Evolutionary conservation across 92 coral and sea anemone genomes (phyloP).

Genomic region (Epizoanthus illoricatus): DNA sequence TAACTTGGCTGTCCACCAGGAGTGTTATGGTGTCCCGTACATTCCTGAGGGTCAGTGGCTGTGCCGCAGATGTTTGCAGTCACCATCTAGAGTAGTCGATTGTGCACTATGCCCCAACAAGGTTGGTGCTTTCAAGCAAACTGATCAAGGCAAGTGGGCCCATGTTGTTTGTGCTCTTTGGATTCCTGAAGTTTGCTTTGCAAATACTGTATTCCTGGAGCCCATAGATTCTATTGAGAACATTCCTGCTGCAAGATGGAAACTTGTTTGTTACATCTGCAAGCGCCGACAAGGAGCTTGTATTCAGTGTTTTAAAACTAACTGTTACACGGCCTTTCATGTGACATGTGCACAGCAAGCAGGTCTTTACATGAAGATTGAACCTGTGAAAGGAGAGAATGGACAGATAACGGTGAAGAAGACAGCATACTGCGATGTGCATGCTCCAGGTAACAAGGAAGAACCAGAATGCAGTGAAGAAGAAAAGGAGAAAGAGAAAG

Average conservation of each 20-base stretch:
- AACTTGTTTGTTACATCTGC: slow-evolving; percentile 92
- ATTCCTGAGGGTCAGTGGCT: slow-evolving; percentile 99
- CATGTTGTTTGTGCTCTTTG: slow-evolving; percentile 99
- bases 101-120: slow-evolving; percentile 98
- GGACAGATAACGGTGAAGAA: slow-evolving; percentile 95
- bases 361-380: slow-evolving; percentile 97
- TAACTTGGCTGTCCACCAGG: slow-evolving; percentile 98
- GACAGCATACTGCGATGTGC: slow-evolving; percentile 96
- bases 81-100: slow-evolving; percentile 97
- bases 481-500: slow-evolving; percentile 76
- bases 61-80: slow-evolving; percentile 96
- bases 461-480: slow-evolving; percentile 70
- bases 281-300: slow-evolving; percentile 97
- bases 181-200: slow-evolving; percentile 99
- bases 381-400: slow-evolving; percentile 84
- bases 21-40: slow-evolving; percentile 99
- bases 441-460: slow-evolving; percentile 70
- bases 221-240: slow-evolving; percentile 98
- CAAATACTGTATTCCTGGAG: slow-evolving; percentile 97
- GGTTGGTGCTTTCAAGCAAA: slow-evolving; percentile 99
- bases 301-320: slow-evolving; percentile 98
- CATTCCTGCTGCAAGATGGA: slow-evolving; percentile 98
- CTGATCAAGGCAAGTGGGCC: slow-evolving; percentile 97
- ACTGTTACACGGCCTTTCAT: slow-evolving; percentile 99
- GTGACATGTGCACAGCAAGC: slow-evolving; percentile 99